Conservation (phyloP, 92 coral and sea anemone genomes). For the Epizoanthus stellaris region DNA sequence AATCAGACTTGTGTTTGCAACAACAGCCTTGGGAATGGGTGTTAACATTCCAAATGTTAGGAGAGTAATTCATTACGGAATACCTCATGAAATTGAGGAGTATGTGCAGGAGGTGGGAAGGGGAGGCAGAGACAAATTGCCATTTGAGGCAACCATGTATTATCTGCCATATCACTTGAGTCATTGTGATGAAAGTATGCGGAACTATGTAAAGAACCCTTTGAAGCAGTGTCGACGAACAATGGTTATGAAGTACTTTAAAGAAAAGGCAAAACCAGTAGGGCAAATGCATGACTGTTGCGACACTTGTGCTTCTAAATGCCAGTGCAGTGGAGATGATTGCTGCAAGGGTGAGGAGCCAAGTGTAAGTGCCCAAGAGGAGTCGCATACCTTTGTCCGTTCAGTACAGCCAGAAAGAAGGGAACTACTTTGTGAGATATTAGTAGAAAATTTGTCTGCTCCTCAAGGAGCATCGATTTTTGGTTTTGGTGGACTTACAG, state of each 20-base stretch:
- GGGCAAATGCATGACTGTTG: conserved; percentile 14
- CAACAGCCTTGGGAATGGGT: conserved; percentile 59
- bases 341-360: conserved; percentile 15
- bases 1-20: conserved; percentile 53
- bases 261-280: not conserved
- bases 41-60: conserved; percentile 10
- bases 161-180: conserved; percentile 5
- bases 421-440: not conserved
- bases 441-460: not conserved
- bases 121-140: conserved; percentile 16
- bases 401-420: too few species aligned
- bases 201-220: conserved; percentile 9
- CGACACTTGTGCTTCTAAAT: not conserved
- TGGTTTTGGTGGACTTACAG: conserved; percentile 18
- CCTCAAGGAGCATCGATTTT: too few species aligned
- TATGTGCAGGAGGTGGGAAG: conserved; percentile 24
- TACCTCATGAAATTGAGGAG: conserved; percentile 4
- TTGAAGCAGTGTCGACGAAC: not conserved
- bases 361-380: not conserved
- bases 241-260: not conserved
- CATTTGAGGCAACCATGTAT: conserved; percentile 4
- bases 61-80: conserved; percentile 28
- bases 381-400: too few species aligned
- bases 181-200: conserved; percentile 11
- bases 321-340: conserved; percentile 13